phyloP scores from a whole-genome alignment of 1,140 invertebrate genomes.

The Drosophila tristis region DNA sequence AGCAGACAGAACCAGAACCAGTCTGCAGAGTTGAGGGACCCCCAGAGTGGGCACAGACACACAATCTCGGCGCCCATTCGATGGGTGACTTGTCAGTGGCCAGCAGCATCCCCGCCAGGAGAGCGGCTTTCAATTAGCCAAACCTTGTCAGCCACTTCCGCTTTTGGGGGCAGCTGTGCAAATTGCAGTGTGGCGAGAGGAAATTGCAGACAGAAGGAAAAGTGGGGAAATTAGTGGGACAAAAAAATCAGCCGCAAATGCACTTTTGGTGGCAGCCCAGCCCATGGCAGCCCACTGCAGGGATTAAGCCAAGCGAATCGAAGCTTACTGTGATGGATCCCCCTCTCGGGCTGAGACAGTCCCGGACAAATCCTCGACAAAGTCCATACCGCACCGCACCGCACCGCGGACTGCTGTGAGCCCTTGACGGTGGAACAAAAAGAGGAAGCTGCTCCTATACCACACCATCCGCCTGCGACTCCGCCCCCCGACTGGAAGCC shows the following conservation, averaged over 20 bases:
- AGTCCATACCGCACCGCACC: conserved; percentile 1
- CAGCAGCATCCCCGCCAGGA: background rate
- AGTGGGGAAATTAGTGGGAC: conserved; percentile 23
- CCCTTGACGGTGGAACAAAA: conserved; percentile 41
- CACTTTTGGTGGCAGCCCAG: conserved; percentile 16
- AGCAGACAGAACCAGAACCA: conserved; percentile 28
- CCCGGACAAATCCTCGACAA: conserved; percentile 12
- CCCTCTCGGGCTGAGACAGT: conserved; percentile 14
- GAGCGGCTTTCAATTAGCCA: conserved; percentile 38
- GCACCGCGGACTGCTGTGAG: background rate
- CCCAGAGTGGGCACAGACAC: background rate
- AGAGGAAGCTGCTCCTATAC: conserved; percentile 1
- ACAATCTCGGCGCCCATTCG: conserved; percentile 9
- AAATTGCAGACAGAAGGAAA: conserved; percentile 23
- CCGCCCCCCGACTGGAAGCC: conserved; percentile 33
- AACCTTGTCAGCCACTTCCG: conserved; percentile 28
- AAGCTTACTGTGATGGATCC: conserved; percentile 27
- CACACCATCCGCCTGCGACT: too few species aligned
- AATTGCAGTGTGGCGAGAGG: conserved; percentile 12
- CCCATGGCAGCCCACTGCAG: too few species aligned
- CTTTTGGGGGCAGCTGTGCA: conserved; percentile 10
- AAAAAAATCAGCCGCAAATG: conserved; percentile 38
- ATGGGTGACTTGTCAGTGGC: conserved; percentile 1
- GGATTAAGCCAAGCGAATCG: conserved; percentile 12
- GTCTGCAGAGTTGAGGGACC: background rate